These are phyloP conservation scores for Penelope pileata DNA, from an alignment of 2,113 vertebrate species.

Conservation along the genomic window DNA sequence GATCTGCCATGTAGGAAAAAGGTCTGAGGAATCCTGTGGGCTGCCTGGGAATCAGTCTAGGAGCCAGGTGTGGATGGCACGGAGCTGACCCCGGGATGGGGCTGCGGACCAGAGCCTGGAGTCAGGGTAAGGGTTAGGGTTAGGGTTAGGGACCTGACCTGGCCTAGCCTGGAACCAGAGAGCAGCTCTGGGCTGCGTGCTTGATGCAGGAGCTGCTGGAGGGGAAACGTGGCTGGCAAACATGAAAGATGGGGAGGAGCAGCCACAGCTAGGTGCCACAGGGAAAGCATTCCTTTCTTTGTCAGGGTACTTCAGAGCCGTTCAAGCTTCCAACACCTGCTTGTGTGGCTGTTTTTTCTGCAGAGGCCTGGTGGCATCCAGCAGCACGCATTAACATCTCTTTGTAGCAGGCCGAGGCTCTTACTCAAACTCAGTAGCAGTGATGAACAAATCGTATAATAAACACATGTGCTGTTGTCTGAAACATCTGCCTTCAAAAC, in stretches of 20 bases:
- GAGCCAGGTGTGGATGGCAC: background rate
- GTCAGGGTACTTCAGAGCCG: background rate
- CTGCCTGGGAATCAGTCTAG: background rate
- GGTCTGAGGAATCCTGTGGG: background rate
- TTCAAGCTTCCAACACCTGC: background rate
- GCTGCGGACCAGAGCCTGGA: background rate
- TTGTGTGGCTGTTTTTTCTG: too few relatives aligned
- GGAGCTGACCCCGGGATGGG: background rate
- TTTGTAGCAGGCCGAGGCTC: background rate
- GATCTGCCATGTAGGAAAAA: background rate
- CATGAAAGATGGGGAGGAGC: accelerated
- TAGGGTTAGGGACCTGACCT: too few relatives aligned
- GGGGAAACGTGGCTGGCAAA: background rate
- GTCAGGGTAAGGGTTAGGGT: too few relatives aligned
- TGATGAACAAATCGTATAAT: accelerated
- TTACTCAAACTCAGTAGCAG: background rate
- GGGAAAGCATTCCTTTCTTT: background rate
- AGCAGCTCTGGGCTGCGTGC: background rate
- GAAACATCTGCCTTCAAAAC: background rate
- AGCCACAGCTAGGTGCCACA: background rate
- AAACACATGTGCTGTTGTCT: background rate
- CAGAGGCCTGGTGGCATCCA: background rate
- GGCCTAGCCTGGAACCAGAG: background rate
- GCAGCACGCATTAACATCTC: background rate
- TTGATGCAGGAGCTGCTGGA: background rate